phyloP scores from a whole-genome alignment of 2,113 vertebrate genomes.

The Falco punctatus region DNA sequence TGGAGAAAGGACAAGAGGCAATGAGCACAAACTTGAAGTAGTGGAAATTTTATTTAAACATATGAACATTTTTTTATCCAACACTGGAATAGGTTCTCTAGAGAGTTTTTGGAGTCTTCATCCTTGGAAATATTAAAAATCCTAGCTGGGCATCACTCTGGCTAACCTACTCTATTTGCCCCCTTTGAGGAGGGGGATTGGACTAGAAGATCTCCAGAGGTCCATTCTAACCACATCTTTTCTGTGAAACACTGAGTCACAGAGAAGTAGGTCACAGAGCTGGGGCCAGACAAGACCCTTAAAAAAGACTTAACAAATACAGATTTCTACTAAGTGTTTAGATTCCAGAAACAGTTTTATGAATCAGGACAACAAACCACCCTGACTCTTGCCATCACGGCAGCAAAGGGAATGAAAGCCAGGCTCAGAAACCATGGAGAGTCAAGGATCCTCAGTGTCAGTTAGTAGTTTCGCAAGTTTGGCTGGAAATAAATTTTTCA shows the following conservation, averaged over 20 bases:
- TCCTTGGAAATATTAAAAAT: background rate
- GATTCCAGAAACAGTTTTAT: background rate
- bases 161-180: background rate
- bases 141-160: background rate
- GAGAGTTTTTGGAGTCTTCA: background rate
- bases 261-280: background rate
- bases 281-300: background rate
- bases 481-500: background rate
- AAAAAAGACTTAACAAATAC: fast-evolving
- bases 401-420: background rate
- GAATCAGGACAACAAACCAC: background rate
- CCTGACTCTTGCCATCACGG: background rate
- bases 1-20: background rate
- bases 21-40: background rate
- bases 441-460: background rate
- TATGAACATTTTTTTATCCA: background rate
- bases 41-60: background rate
- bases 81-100: background rate
- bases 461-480: background rate
- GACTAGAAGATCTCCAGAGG: background rate
- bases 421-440: background rate
- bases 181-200: background rate
- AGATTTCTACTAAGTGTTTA: background rate
- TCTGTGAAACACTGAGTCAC: background rate
- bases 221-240: background rate